A percentile compares a stretch with the other conserved stretches of the same genome.
These are phyloP conservation scores for Deilephila porcellus DNA, from an alignment of 2,888 invertebrate genomes.

Conservation along the genomic window DNA sequence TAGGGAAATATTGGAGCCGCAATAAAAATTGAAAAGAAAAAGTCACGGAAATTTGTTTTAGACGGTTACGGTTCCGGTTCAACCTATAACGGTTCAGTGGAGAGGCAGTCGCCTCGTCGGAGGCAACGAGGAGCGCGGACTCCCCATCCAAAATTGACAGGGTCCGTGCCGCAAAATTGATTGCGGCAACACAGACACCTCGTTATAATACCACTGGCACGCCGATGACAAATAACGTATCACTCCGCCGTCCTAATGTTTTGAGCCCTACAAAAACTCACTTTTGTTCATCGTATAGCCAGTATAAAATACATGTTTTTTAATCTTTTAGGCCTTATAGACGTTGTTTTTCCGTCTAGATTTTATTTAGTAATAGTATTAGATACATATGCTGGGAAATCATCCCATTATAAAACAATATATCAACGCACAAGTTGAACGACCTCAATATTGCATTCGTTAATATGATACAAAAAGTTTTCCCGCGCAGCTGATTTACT, in stretches of 20 bases:
- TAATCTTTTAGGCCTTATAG: not conserved
- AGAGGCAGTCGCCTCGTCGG: slow-evolving; percentile 33
- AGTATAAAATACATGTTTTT: not conserved
- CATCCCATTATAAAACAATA: not conserved
- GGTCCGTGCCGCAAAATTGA: slow-evolving; percentile 70
- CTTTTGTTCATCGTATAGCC: not conserved
- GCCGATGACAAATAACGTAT: slow-evolving; percentile 50
- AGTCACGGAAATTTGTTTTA: slow-evolving; percentile 19
- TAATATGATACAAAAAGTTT: slow-evolving; percentile 20
- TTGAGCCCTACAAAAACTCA: slow-evolving; percentile 39
- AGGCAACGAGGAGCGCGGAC: slow-evolving; percentile 36
- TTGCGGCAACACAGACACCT: slow-evolving; percentile 68
- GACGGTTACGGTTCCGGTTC: too few species aligned
- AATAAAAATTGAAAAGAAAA: not conserved
- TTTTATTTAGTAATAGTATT: not conserved
- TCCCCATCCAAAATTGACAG: slow-evolving; percentile 73
- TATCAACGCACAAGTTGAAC: slow-evolving; percentile 10
- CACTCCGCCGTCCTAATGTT: slow-evolving; percentile 37
- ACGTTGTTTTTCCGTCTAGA: not conserved
- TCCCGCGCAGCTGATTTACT: slow-evolving; percentile 38
- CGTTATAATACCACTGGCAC: slow-evolving; percentile 64
- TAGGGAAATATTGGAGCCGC: not conserved
- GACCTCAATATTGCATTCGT: slow-evolving; percentile 15
- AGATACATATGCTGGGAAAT: too few species aligned
- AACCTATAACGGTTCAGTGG: slow-evolving; percentile 18